Evolutionary conservation across 53 echinoderm and acorn worm genomes (phyloP).

Genomic region (Hippasteria phrygiana): DNA sequence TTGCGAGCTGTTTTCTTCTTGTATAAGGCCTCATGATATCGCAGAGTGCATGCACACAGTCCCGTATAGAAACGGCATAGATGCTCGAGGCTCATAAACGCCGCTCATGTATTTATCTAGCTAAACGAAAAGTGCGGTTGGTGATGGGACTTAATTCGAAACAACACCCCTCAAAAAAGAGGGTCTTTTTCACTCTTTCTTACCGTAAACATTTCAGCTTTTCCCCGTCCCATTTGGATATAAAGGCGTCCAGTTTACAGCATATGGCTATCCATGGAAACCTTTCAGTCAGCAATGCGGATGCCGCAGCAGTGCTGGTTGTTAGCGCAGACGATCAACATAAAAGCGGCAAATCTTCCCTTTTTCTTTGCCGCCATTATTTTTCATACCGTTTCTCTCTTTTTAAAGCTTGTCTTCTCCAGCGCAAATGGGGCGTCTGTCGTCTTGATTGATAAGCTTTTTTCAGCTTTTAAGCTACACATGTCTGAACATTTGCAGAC

Average conservation of each 20-base stretch:
- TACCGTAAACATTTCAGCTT: neutral
- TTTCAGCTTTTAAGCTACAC: too few relatives aligned
- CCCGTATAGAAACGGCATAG: slow-evolving; percentile 15
- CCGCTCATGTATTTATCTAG: slow-evolving; percentile 44
- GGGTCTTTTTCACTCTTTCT: neutral
- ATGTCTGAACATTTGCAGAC: too few relatives aligned
- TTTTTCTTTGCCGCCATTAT: too few relatives aligned
- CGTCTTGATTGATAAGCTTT: too few relatives aligned
- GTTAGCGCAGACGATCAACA: too few relatives aligned
- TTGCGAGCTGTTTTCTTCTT: neutral
- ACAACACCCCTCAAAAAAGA: slow-evolving; percentile 8
- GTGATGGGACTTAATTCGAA: slow-evolving; percentile 36
- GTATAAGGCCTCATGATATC: neutral
- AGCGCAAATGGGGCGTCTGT: too few relatives aligned
- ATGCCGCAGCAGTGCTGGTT: too few relatives aligned
- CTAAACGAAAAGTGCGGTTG: slow-evolving; percentile 52
- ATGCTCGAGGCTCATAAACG: slow-evolving; percentile 18
- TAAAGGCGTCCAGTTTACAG: neutral
- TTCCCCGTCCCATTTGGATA: slow-evolving; percentile 18
- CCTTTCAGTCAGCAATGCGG: too few relatives aligned
- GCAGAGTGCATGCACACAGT: neutral
- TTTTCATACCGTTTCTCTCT: too few relatives aligned
- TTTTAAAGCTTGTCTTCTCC: too few relatives aligned
- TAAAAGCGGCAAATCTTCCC: too few relatives aligned
- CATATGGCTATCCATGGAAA: too few relatives aligned